Base-by-base conservation (phyloP, 2,113 vertebrate species). In the Clinocottus analis region DNA sequence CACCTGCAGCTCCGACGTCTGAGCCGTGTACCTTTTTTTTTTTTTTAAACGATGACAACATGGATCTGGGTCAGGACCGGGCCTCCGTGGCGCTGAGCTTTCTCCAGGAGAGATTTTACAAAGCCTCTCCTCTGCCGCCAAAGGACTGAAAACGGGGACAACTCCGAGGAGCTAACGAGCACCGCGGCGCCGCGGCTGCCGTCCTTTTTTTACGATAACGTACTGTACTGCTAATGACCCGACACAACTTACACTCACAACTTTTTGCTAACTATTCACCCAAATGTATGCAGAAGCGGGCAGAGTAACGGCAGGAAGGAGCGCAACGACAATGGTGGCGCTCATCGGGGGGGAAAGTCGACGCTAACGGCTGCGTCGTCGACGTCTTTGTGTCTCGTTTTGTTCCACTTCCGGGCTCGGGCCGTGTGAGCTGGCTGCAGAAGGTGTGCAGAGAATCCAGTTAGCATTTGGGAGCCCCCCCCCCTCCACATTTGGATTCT, bases 111-210 rank as follows among this genome's bases (percentile, higher is more conserved):
- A 90, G 75, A 84, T 43, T 77, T 84, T 63, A 69, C 74, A 80
- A 82, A 67, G 63, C 77, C 77, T 81, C 77, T 41, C 53, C 69
- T 72, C 77, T 63, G 39, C 72, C 72, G 80, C 77, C 69, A 62
- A 69, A 86, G 84, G 74, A 83, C 84, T 59, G 58, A 77, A 93
- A 93, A 93, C 5, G 65, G 85, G 90, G 84, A 89, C 92, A 90
- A 86, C 85, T 89, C 80, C 39, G 23, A 85, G 77, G 87, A 92
- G 86, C 92, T 94, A 92, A 93, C 86, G 88, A 92, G 86, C 77
- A 62, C n/a, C n/a, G n/a, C n/a, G n/a, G 76, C 60, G 12, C 63
- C 68, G 39, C 71, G 12, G 51, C 8, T 79, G 73, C 9, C 6
- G 7, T 82, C 77, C 77, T 83, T n/a, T n/a, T n/a, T n/a, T 77